phyloP scores from a whole-genome alignment of 2,113 vertebrate species.

The Chaetorhynchus papuensis region DNA sequence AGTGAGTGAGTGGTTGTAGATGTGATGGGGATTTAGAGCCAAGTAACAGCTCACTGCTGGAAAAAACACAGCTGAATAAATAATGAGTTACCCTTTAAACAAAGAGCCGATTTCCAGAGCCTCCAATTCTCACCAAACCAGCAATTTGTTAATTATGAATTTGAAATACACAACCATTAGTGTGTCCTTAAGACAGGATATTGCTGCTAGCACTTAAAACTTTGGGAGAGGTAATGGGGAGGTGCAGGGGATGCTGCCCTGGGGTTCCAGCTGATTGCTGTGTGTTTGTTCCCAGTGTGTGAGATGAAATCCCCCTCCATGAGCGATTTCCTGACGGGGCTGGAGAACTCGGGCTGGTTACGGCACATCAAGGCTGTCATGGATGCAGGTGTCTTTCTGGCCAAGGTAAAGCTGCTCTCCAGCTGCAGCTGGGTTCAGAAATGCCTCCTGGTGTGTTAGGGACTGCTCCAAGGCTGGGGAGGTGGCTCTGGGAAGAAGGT shows the following conservation, averaged over 20 bases:
- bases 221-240: fast-evolving
- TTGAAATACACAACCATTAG: background rate
- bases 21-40: background rate
- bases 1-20: background rate
- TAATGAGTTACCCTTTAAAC: background rate
- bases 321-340: conserved; percentile 81
- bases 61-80: background rate
- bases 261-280: background rate
- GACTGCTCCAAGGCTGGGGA: background rate
- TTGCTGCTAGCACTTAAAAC: background rate
- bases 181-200: background rate
- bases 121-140: background rate
- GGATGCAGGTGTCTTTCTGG: conserved; percentile 79
- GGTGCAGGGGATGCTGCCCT: background rate
- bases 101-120: background rate
- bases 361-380: conserved; percentile 83
- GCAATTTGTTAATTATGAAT: fast-evolving
- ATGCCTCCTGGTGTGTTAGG: background rate
- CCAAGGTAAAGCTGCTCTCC: conserved; percentile 70
- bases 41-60: background rate
- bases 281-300: conserved; percentile 68
- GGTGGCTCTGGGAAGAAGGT: background rate
- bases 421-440: background rate
- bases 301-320: conserved; percentile 78
- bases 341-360: conserved; percentile 83